Conservation (phyloP, 2,797 vertebrate genomes). For the Agapornis canus region DNA sequence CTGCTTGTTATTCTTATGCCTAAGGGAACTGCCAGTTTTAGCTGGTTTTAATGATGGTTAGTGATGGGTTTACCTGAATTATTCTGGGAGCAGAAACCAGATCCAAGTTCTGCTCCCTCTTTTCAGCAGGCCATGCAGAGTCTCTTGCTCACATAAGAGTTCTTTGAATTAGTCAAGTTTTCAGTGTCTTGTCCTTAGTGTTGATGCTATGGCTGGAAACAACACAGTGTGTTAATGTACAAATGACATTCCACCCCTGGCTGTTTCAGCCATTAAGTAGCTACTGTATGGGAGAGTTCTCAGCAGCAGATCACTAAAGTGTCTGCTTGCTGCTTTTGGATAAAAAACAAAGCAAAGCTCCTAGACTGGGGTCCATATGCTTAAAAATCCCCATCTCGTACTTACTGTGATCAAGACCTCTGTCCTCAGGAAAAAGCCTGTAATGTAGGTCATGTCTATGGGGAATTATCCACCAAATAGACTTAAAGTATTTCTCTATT, state of each 20-base stretch:
- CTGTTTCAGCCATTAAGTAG: background rate
- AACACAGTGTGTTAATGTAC: background rate
- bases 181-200: background rate
- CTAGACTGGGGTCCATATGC: background rate
- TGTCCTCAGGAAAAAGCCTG: background rate
- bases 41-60: background rate
- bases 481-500: background rate
- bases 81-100: background rate
- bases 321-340: background rate
- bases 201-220: background rate
- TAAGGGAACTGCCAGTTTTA: background rate
- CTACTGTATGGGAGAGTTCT: background rate
- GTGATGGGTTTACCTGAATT: background rate
- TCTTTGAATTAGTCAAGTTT: background rate
- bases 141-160: background rate
- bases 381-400: background rate
- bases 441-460: background rate
- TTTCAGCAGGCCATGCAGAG: background rate
- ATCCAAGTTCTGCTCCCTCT: background rate
- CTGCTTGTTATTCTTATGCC: background rate
- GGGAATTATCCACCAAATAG: background rate
- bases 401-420: background rate
- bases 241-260: background rate
- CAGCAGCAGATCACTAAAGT: background rate
- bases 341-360: background rate